Base-by-base conservation (phyloP, 2,113 vertebrate genomes). In the Trochalopteron elliotii region DNA sequence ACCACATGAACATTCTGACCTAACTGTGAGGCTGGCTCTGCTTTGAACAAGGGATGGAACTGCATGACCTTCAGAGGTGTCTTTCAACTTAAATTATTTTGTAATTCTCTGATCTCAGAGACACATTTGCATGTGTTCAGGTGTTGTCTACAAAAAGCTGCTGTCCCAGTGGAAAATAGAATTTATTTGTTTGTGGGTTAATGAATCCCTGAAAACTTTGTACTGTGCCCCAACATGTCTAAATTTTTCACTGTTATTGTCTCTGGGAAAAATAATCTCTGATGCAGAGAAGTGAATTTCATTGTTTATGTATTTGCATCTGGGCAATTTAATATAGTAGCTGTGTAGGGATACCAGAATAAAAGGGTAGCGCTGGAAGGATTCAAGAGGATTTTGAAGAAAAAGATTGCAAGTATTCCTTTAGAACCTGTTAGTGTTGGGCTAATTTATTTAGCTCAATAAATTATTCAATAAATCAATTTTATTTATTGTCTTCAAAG, bases 71-170 rank as follows among this genome's bases (percentile, higher is more conserved):
- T 93, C 85, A 76, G 50, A 85, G 37, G 4, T 88, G 82, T 76
- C 70, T 88, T 91, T 93, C 57, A 77, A 64, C 33, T 93, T 53
- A 74, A 87, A 71, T 76, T 85, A 60, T 83, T 94, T 88, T 65
- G 3, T 77, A 37, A 30, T 77, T 90, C n/a, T 90, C 45, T 93
- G 59, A 80, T 87, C 65, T 92, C 65, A 82, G 74, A 78, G 42
- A 72, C 15, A 40, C 6, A 40, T 87, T 76, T 85, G 17, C 65
- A 72, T 91, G 31, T 31, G 5, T 61, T 65, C 56, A 72, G 40
- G 23, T 69, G 40, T 87, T 80, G 15, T 65, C 63, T 87, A 59
- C 28, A 69, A 85, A 92, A 76, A 80, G 5, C 21, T 83, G 22
- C 15, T 77, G 60, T 81, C 42, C 21, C 50, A 72, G 7, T 65